These are phyloP conservation scores for Acanthurus leucopareius DNA, from an alignment of 2,797 vertebrate genomes.

Conservation along the genomic window DNA sequence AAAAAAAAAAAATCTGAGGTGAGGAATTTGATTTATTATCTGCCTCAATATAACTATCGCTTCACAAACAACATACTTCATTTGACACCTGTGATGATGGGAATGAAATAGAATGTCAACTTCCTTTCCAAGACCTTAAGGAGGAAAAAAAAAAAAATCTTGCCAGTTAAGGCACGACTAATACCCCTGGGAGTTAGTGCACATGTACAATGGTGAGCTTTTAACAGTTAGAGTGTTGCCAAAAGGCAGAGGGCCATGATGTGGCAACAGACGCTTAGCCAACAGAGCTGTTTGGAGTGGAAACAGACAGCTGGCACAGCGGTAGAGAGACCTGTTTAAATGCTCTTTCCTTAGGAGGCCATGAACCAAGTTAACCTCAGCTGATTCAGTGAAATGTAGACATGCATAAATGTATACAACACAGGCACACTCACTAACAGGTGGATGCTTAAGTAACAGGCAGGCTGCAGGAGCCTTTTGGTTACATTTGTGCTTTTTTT, in stretches of 20 bases:
- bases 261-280: slow-evolving; percentile 72
- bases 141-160: neutral
- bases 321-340: slow-evolving; percentile 51
- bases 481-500: neutral
- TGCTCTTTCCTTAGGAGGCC: slow-evolving; percentile 46
- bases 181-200: slow-evolving; percentile 18
- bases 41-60: slow-evolving; percentile 34
- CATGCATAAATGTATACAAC: slow-evolving; percentile 26
- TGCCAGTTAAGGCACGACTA: slow-evolving; percentile 24
- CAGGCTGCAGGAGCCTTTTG: slow-evolving; percentile 15
- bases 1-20: slow-evolving; percentile 38
- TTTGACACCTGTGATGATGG: slow-evolving; percentile 48
- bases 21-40: slow-evolving; percentile 59
- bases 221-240: slow-evolving; percentile 44
- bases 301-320: slow-evolving; percentile 67
- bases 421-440: slow-evolving; percentile 8
- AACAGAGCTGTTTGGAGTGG: slow-evolving; percentile 68
- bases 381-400: slow-evolving; percentile 48
- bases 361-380: slow-evolving; percentile 52
- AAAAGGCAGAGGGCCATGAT: slow-evolving; percentile 53
- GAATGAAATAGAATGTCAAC: slow-evolving; percentile 43
- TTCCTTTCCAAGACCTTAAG: slow-evolving; percentile 32
- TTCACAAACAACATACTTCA: slow-evolving; percentile 38
- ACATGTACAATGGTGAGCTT: slow-evolving; percentile 26
- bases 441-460: slow-evolving; percentile 7